Evolutionary conservation across 2,888 invertebrate species (phyloP), one percentile per base, ranked within the genome.

Genomic region (Caenorhabditis imperialis): DNA sequence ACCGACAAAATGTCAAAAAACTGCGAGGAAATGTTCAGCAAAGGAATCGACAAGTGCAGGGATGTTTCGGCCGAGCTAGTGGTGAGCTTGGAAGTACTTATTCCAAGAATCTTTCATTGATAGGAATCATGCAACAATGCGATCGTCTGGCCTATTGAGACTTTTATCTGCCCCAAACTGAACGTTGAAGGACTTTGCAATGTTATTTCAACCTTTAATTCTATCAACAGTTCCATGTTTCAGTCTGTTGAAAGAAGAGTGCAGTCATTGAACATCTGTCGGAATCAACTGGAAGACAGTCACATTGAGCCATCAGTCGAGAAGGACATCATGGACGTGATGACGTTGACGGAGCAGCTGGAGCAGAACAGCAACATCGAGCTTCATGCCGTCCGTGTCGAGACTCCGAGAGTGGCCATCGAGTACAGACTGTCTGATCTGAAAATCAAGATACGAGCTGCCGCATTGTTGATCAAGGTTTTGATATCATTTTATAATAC

Each of bases 11-110:
- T 85, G 60, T 65, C 74, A 4, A 71, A 73, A 23, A 81, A 81
- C 22, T 86, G 86, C 74, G 73, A 82, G 33, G 78, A 83, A 48
- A 78, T 84, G 54, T 84, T 81, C 63, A 75, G 75, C 8, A 75
- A 73, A 44, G 82, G 85, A 40, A 74, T 83, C 8, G 75, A 78
- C 7, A 69, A 78, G n/a, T 86, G 86, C 48, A 47, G 70, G 7
- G 61, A 61, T 40, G 14, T 75, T 5, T 67, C 75, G 12, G 42
- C 53, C 2, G 62, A 71, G 50, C 16, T 74, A 6, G 67, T 55
- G 37, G 62, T 62, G 44, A 8, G 20, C 12, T 38, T 1, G 14
- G 18, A n/a, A 27, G 3, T 54, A 33, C n/a, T 23, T 27, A 16
- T 40, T 23, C 23, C 1, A 4, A 23, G 1, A 23, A 7, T 18